A percentile compares a stretch with the other conserved stretches of the same genome.
Conservation (phyloP, 2,113 vertebrate species). For the Stictonetta naevosa region DNA sequence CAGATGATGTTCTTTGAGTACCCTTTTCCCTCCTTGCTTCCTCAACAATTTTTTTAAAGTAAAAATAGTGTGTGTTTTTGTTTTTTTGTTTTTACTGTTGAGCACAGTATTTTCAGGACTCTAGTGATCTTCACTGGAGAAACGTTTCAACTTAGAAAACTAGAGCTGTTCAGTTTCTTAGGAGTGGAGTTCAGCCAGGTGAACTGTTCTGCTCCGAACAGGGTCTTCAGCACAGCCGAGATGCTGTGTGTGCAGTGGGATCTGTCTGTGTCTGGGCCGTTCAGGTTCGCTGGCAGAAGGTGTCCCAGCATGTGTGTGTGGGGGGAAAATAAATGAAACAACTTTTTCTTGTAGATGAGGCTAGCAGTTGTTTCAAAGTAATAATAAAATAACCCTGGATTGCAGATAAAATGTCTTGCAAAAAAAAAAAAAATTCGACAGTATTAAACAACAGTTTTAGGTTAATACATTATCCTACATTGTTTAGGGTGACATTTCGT, state of each 20-base stretch:
- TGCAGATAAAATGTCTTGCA: neutral
- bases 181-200: neutral
- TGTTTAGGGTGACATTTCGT: neutral
- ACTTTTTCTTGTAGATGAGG: neutral
- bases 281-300: neutral
- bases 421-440: neutral
- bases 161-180: neutral
- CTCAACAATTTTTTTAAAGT: neutral
- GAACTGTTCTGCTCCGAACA: neutral
- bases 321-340: neutral
- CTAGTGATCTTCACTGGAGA: neutral
- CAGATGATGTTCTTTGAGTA: neutral
- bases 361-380: neutral
- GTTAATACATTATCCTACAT: neutral
- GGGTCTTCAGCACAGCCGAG: slow-evolving; percentile 22
- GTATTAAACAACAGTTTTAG: neutral
- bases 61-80: neutral
- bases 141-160: neutral
- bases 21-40: neutral
- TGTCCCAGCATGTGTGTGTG: neutral
- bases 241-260: accelerated
- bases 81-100: neutral
- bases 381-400: neutral
- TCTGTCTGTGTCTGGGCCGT: neutral
- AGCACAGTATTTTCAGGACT: neutral